Base-by-base conservation (phyloP, 1,140 invertebrate genomes). In the Meloidogyne floridensis region DNA sequence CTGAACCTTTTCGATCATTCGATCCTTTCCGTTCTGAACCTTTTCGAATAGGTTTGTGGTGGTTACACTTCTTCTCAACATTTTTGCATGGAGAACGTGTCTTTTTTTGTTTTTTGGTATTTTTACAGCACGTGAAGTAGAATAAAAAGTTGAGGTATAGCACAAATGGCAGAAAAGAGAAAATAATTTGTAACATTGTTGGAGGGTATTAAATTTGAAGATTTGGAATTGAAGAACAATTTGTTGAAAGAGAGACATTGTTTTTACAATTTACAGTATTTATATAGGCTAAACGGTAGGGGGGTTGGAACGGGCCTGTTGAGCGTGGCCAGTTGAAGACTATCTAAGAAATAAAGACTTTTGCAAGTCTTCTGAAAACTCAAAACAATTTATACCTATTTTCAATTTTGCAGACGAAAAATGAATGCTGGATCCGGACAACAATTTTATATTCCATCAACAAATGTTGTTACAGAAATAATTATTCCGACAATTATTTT, bases 401-500 rank as follows among this genome's bases (percentile, higher is more conserved):
- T 11, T 54, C 10, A 9, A 54, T 10, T 54, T 54, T 10, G 10
- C 53, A 54, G 2, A 13, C 10, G 10, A 54, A 54, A 54, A 65
- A 65, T 65, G 59, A 77, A n/a, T 6, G 47, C 42, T 8, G 59
- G 15, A 65, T n/a, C 15, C 7, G 10, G 10, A 6, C 47, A 47
- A 47, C 15, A 18, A 20, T 79, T 79, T 73, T 84, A 87, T 54
- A 84, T 87, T 42, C 88, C 87, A 18, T 87, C 87, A 6, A n/a
- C 85, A 8, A 86, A 87, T 59, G 85, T 90, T 10, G 85, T 90
- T 53, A 89, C 87, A 15, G 81, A 84, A 10, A 88, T 88, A 47
- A 87, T 88, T 13, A 70, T 88, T 9, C 87, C 87, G 5, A 88
- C 87, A 54, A 88, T 88, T 18, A 77, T 87, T 43, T 88, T 88